Percentiles rank a stretch among this genome's conserved stretches.
phyloP scores from a whole-genome alignment of 1,140 invertebrate species.

The Eupristina koningsbergeri region DNA sequence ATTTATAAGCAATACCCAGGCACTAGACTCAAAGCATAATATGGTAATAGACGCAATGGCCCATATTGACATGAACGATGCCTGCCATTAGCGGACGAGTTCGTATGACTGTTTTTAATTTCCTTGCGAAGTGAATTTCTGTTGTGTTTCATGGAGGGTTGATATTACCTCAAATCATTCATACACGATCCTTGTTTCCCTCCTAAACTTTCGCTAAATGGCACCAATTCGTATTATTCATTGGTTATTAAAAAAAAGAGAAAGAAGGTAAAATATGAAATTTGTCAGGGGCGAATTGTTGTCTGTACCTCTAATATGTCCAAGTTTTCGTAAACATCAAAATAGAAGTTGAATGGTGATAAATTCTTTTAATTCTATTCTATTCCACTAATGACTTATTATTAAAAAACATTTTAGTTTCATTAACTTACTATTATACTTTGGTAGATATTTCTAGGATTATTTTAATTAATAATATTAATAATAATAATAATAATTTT shows the following conservation, averaged over 20 bases:
- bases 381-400: no score
- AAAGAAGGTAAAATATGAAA: background rate
- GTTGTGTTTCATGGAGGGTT: slow-evolving; percentile 62
- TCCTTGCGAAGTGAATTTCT: slow-evolving; percentile 73
- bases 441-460: no score
- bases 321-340: background rate
- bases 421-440: no score
- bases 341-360: no score
- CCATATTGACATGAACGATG: slow-evolving; percentile 75
- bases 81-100: slow-evolving; percentile 69
- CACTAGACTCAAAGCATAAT: slow-evolving; percentile 61
- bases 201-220: slow-evolving; percentile 22
- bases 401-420: no score
- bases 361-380: no score
- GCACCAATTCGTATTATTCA: slow-evolving; percentile 5
- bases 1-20: slow-evolving; percentile 72
- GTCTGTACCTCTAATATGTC: background rate
- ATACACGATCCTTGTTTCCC: slow-evolving; percentile 62
- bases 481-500: no score
- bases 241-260: slow-evolving; percentile 28
- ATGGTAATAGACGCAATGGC: slow-evolving; percentile 74
- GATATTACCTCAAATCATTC: slow-evolving; percentile 73
- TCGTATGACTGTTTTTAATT: slow-evolving; percentile 73
- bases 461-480: no score
- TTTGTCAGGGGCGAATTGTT: slow-evolving; percentile 10